Conservation (phyloP, 2,888 invertebrate species). For the Chironomus riparius region DNA sequence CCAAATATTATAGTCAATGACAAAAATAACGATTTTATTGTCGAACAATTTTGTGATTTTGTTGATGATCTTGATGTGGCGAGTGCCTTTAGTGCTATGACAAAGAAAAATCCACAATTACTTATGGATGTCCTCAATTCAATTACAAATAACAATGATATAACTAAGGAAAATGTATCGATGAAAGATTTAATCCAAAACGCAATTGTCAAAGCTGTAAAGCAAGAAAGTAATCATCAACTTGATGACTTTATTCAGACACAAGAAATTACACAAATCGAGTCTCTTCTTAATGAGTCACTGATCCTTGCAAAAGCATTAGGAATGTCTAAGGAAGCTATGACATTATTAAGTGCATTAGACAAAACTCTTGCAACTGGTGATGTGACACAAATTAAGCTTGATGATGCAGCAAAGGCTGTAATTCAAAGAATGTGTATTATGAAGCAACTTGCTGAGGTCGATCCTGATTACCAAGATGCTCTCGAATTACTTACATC, state of each 20-base stretch:
- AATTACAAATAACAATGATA: conserved; percentile 50
- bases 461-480: conserved; percentile 52
- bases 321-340: conserved; percentile 44
- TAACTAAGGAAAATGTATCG: conserved; percentile 36
- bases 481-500: conserved; percentile 55
- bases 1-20: conserved; percentile 17
- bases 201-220: conserved; percentile 56
- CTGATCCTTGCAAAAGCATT: conserved; percentile 60
- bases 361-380: conserved; percentile 45
- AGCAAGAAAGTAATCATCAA: conserved; percentile 48
- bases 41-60: conserved; percentile 36
- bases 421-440: conserved; percentile 41
- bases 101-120: conserved; percentile 29
- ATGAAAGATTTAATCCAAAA: conserved; percentile 57
- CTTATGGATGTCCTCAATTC: conserved; percentile 47
- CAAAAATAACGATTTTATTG: not conserved
- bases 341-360: not conserved
- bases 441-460: conserved; percentile 61
- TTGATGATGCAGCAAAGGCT: conserved; percentile 12
- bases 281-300: conserved; percentile 52
- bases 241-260: conserved; percentile 31
- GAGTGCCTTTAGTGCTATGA: conserved; percentile 45
- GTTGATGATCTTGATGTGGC: conserved; percentile 55
- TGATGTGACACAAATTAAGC: conserved; percentile 37
- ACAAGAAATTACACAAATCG: conserved; percentile 31